phyloP scores from a whole-genome alignment of 2,113 vertebrate species.

The Lates calcarifer region DNA sequence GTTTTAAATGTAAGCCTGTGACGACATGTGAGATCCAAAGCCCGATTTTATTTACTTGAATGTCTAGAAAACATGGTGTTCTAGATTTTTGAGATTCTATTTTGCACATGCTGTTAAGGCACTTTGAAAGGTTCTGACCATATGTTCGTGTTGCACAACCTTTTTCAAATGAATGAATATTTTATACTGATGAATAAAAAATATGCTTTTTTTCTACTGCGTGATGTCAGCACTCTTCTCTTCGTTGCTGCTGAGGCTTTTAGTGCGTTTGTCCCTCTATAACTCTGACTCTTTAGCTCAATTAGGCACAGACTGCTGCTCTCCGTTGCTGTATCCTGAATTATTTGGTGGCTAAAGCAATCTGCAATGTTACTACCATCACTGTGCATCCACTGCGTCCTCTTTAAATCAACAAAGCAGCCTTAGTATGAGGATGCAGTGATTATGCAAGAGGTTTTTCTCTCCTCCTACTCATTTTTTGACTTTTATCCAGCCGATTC shows the following conservation, averaged over 20 bases:
- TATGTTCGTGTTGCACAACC: slow-evolving; percentile 78
- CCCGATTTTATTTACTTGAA: slow-evolving; percentile 74
- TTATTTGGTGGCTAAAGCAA: slow-evolving; percentile 56
- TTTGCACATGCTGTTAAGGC: slow-evolving; percentile 78
- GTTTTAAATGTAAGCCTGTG: slow-evolving; percentile 35
- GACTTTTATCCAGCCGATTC: slow-evolving; percentile 21
- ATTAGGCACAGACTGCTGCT: not conserved
- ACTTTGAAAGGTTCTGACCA: slow-evolving; percentile 74
- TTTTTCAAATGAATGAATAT: slow-evolving; percentile 79
- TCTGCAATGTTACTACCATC: slow-evolving; percentile 3
- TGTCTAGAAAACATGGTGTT: slow-evolving; percentile 61
- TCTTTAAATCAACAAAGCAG: slow-evolving; percentile 32
- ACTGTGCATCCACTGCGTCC: not conserved
- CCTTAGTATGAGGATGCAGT: slow-evolving; percentile 12
- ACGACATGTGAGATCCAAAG: slow-evolving; percentile 68
- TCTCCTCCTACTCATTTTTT: slow-evolving; percentile 51
- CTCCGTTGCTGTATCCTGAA: slow-evolving; percentile 44
- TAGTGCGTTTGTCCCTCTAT: slow-evolving; percentile 26
- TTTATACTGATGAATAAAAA: slow-evolving; percentile 84
- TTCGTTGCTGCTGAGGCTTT: slow-evolving; percentile 50
- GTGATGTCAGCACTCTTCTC: slow-evolving; percentile 60
- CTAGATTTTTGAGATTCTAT: slow-evolving; percentile 66
- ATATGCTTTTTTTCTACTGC: slow-evolving; percentile 74
- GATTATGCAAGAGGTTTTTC: slow-evolving; percentile 65
- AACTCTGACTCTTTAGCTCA: slow-evolving; percentile 24